Base-by-base conservation (phyloP, 1,140 invertebrate species). In the Amyelois transitella region DNA sequence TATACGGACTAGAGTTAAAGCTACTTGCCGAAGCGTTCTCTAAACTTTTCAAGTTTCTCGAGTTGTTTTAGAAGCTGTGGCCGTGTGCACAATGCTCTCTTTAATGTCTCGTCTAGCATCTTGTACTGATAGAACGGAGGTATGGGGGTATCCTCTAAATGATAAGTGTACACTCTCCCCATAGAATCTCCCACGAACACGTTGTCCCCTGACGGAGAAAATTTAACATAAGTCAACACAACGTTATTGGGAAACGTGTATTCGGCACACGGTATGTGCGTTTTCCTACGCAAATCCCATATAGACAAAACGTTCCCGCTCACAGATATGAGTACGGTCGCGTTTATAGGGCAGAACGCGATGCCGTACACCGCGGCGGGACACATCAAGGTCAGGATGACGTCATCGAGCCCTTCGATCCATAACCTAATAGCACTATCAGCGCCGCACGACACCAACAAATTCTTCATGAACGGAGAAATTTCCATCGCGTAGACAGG, bases 391-490 rank as follows among this genome's bases (percentile, higher is more conserved):
- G 91, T 91, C 5, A 94, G 90, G 0, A 95, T 82, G 0, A 94
- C 93, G 58, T 92, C 86, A 0, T 86, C 81, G 17, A 95, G 90
- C 3, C 88, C 91, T 43, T 93, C 91, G 45, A 93, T 89, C 95
- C 95, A 96, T 18, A 96, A 91, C 47, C 94, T 90, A 0, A 94
- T 90, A 24, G 89, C 92, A 91, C 94, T 95, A 78, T 97, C 96
- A 18, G 95, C 94, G 32, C 96, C 96, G 69, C 94, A 95, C 0
- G 95, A 95, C 0, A 96, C 85, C 60, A 94, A 93, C 12, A 97
- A 89, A 48, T 92, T 91, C 0, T 91, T 86, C 74, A 94, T 94
- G 83, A 93, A 96, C 0, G 92, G 92, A 4, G 96, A 97, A 88
- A 94, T 95, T 45, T 93, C 86, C 49, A 97, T 91, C 12, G 88